Percentiles rank a stretch among this genome's conserved stretches.
Evolutionary conservation across 2,797 vertebrate species (phyloP).

Genomic region (Sparidentex hasta): DNA sequence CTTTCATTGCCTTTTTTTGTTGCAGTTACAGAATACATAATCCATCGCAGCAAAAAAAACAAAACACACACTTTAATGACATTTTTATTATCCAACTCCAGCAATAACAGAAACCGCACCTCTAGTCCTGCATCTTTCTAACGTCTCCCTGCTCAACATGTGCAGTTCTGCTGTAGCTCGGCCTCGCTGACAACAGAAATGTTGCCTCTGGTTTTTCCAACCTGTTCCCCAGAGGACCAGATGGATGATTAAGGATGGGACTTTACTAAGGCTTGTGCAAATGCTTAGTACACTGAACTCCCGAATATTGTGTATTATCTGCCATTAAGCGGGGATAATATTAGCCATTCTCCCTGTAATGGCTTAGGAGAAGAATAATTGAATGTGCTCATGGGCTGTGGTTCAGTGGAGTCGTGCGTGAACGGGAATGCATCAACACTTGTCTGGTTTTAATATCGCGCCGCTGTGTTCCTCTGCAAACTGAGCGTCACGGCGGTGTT

Average conservation of each 20-base stretch:
- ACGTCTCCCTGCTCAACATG: conserved; percentile 47
- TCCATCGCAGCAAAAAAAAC: background rate
- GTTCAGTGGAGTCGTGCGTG: conserved; percentile 72
- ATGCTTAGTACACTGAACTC: conserved; percentile 82
- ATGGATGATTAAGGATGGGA: conserved; percentile 85
- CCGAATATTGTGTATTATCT: conserved; percentile 85
- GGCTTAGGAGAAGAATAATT: conserved; percentile 82
- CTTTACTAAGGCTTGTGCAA: conserved; percentile 82
- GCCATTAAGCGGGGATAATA: conserved; percentile 83
- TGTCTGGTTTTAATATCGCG: conserved; percentile 62
- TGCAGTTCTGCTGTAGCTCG: conserved; percentile 53
- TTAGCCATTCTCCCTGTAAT: conserved; percentile 81
- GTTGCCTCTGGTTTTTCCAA: conserved; percentile 74
- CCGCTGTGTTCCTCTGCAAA: conserved; percentile 54
- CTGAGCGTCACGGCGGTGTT: conserved; percentile 27
- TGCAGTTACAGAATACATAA: conserved; percentile 4
- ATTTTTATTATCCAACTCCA: conserved; percentile 28
- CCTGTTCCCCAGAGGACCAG: conserved; percentile 77
- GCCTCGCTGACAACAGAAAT: conserved; percentile 61
- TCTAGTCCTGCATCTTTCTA: conserved; percentile 19
- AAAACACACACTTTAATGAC: conserved; percentile 12
- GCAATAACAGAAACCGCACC: conserved; percentile 19
- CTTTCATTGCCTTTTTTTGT: conserved; percentile 31
- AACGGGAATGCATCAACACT: conserved; percentile 65
- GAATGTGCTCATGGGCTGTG: conserved; percentile 77